A percentile compares a stretch with the other conserved stretches of the same genome.
Conservation (phyloP, 1,140 invertebrate genomes). For the Zaprionus tsacasi region DNA sequence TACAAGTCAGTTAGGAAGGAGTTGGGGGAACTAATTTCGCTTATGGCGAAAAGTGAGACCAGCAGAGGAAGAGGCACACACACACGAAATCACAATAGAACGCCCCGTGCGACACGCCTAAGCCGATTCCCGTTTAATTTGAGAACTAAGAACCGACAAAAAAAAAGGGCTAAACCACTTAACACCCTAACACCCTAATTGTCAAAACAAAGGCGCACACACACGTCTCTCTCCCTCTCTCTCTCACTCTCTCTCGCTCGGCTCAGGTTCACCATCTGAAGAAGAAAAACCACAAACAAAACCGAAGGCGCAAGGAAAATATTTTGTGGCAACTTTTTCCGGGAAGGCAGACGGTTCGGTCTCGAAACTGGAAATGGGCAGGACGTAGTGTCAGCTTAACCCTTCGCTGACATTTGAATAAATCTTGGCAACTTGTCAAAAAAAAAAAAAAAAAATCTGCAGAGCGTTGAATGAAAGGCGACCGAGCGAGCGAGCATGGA, state of each 20-base stretch:
- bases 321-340: constrained; percentile 48
- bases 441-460: constrained; percentile 43
- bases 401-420: constrained; percentile 79
- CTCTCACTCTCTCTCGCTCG: too few species aligned
- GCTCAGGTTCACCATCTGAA: constrained; percentile 2
- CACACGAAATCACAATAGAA: constrained; percentile 65
- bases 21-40: constrained; percentile 49
- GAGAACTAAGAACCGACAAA: constrained; percentile 39
- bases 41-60: constrained; percentile 49
- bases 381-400: constrained; percentile 50
- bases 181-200: constrained; percentile 83
- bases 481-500: constrained; percentile 57
- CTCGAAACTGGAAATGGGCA: neutral
- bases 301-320: constrained; percentile 47
- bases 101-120: constrained; percentile 69
- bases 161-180: constrained; percentile 81
- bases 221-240: constrained; percentile 1
- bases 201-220: constrained; percentile 75
- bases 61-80: neutral
- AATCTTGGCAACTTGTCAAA: constrained; percentile 73
- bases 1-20: neutral
- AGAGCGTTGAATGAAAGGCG: constrained; percentile 41
- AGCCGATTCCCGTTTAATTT: constrained; percentile 79
- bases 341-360: constrained; percentile 18
- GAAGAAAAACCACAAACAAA: constrained; percentile 35